Percentiles rank a stretch among this genome's conserved stretches.
Conservation (phyloP, 64 coral and sea anemone genomes). For the Astreopora myriophthalma region DNA sequence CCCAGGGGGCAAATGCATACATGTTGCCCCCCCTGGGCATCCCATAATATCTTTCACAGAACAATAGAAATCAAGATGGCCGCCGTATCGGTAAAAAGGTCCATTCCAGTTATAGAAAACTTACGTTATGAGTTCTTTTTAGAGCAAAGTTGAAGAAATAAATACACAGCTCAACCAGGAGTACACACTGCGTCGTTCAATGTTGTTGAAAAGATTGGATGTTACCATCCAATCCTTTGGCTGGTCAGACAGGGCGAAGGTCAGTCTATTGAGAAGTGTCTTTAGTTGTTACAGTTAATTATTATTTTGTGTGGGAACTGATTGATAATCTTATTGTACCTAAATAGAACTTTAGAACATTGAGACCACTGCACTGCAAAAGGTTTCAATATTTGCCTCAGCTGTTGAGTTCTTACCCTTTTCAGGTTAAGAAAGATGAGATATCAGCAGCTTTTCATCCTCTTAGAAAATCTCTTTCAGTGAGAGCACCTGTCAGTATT, state of each 20-base stretch:
- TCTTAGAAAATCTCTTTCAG: slow-evolving; percentile 65
- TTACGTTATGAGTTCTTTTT: neutral
- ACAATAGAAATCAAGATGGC: too few species aligned
- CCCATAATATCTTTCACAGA: too few species aligned
- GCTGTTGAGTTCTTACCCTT: neutral
- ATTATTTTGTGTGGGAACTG: neutral
- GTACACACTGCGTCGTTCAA: slow-evolving; percentile 82
- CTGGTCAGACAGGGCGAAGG: slow-evolving; percentile 96
- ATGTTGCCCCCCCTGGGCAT: too few species aligned
- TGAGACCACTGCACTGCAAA: too few species aligned
- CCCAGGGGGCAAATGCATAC: too few species aligned
- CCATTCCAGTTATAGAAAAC: too few species aligned
- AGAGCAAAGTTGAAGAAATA: slow-evolving; percentile 87
- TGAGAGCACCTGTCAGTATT: slow-evolving; percentile 70
- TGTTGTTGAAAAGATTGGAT: slow-evolving; percentile 93
- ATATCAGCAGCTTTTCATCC: slow-evolving; percentile 87
- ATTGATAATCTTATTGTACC: too few species aligned
- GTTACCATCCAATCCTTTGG: slow-evolving; percentile 97
- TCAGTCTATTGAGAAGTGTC: too few species aligned
- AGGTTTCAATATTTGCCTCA: neutral
- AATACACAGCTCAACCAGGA: slow-evolving; percentile 86
- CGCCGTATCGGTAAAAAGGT: too few species aligned
- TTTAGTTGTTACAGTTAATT: too few species aligned
- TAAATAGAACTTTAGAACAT: too few species aligned
- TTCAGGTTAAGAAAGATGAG: slow-evolving; percentile 91